Base-by-base conservation (phyloP, 2,888 invertebrate genomes). In the Andricus curvator region DNA sequence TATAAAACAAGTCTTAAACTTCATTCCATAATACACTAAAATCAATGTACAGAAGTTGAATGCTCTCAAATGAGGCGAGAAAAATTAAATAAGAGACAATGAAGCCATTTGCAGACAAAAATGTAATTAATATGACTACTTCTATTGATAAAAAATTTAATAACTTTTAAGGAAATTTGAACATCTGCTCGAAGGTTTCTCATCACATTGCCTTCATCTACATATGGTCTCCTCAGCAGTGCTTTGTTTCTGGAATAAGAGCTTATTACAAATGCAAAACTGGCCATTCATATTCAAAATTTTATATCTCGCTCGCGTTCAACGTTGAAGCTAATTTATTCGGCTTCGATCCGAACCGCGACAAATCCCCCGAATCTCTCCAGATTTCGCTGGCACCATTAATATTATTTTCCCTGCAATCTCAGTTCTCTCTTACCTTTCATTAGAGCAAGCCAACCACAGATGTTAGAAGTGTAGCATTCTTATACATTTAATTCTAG, bases 201-300 rank as follows among this genome's bases (percentile, higher is more conserved):
- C 74, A 77, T 83, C 82, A 51, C 64, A 74, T 68, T 60, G 62
- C 85, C 90, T 93, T 93, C 93, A 94, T 94, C 94, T 94, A 94
- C 94, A 94, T 94, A 94, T 94, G 94, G 94, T 94, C 93, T 93
- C 93, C 93, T 94, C 94, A 94, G 93, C 93, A 93, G 93, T 90
- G 94, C 93, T 93, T 94, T 94, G 93, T 94, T 94, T 93, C 93
- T 92, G 81, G 87, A 93, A 94, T 95, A 94, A 94, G 94, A 94
- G 94, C 96, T 96, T 95, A 96, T 96, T 96, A 96, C 95, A 94
- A 94, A 96, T 96, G 96, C 96, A 96, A 96, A 96, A 96, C 96
- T 95, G 95, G 95, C 96, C 96, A 96, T 96, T 96, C 96, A 96
- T 96, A 96, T 96, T 96, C 96, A 96, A 96, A 96, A 96, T 96